Conservation (phyloP, 2,888 invertebrate species). For the Galerucella calmariensis region DNA sequence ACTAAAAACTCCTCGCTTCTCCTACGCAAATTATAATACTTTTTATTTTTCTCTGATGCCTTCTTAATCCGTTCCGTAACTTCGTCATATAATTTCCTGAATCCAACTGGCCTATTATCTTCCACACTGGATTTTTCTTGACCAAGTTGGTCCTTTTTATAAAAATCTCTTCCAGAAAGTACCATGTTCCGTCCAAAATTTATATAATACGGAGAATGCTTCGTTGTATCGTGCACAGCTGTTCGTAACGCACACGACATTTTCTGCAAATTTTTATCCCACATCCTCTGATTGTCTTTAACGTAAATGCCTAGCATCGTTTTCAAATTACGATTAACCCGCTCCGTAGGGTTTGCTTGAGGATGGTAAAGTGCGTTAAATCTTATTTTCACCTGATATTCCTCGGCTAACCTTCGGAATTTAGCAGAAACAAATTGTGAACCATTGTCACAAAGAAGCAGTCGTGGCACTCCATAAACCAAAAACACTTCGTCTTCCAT, state of each 20-base stretch:
- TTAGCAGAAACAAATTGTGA: too few species aligned
- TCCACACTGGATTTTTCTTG: neutral
- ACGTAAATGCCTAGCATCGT: slow-evolving; percentile 13
- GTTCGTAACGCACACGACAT: slow-evolving; percentile 24
- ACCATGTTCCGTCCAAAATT: slow-evolving; percentile 30
- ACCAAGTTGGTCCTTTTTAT: neutral
- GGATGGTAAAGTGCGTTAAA: too few species aligned
- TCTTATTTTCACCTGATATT: too few species aligned
- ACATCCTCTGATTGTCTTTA: slow-evolving; percentile 31
- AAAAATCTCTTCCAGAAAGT: slow-evolving; percentile 8
- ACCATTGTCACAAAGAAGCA: too few species aligned
- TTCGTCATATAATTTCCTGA: too few species aligned
- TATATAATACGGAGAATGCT: slow-evolving; percentile 18
- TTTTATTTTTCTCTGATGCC: too few species aligned
- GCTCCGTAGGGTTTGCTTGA: too few species aligned
- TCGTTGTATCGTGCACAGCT: slow-evolving; percentile 12
- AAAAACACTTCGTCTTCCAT: slow-evolving; percentile 40
- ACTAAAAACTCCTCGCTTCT: neutral
- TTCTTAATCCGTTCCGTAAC: too few species aligned
- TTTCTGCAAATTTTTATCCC: slow-evolving; percentile 31
- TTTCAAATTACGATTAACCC: too few species aligned
- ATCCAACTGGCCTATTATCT: too few species aligned
- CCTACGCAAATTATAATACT: too few species aligned
- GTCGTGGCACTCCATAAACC: slow-evolving; percentile 35
- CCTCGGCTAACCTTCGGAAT: too few species aligned